A percentile compares a stretch with the other conserved stretches of the same genome.
Conservation (phyloP, 2,113 vertebrate species). For the Neotragus pygmaeus region DNA sequence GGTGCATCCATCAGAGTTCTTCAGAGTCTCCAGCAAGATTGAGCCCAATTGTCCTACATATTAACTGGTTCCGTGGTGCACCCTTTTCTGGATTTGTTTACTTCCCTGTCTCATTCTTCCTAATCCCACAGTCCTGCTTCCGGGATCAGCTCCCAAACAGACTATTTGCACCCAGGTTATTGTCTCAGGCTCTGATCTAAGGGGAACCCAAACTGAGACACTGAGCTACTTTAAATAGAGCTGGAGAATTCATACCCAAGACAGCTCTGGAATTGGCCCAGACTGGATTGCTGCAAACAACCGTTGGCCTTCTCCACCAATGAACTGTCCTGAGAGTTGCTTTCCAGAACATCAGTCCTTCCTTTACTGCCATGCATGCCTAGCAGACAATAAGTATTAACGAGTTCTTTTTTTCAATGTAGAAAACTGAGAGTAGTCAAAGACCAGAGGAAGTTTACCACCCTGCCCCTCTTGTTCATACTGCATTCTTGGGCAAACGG, state of each 20-base stretch:
- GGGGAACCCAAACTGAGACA: neutral
- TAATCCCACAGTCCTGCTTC: neutral
- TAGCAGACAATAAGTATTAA: neutral
- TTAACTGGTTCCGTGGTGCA: neutral
- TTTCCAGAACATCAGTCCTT: neutral
- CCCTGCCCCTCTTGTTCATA: neutral
- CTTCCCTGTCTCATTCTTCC: neutral
- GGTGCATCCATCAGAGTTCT: neutral
- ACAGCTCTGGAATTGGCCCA: neutral
- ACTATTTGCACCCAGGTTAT: too few species aligned
- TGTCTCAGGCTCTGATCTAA: neutral
- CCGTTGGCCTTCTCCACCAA: neutral
- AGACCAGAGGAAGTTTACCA: neutral
- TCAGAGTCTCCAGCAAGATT: neutral
- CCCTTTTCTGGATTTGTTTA: neutral
- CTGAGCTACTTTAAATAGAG: neutral
- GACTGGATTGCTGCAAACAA: neutral
- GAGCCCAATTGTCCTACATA: neutral
- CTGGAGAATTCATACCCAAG: neutral
- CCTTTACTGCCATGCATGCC: neutral
- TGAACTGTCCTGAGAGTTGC: neutral
- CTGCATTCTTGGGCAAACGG: neutral
- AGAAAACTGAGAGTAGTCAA: neutral
- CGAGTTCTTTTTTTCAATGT: neutral
- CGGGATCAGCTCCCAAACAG: neutral